Evolutionary conservation across 2,113 vertebrate genomes (phyloP).

Genomic region (Solea senegalensis): DNA sequence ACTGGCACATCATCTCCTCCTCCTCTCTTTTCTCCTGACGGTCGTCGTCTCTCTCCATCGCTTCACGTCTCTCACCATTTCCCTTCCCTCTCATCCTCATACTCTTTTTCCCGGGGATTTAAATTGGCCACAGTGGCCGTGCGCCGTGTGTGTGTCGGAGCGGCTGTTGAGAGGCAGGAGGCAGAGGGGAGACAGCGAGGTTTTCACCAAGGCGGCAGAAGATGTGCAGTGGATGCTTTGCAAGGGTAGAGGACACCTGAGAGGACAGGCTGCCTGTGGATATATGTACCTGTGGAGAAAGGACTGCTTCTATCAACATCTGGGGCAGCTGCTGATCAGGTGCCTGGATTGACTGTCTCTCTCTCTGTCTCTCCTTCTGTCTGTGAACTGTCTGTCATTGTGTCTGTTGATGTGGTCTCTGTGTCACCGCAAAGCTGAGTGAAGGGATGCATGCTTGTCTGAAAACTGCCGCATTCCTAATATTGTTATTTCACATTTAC

Average conservation of each 20-base stretch:
- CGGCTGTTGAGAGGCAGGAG: slow-evolving; percentile 42
- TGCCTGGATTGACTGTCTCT: slow-evolving; percentile 53
- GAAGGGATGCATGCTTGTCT: slow-evolving; percentile 24
- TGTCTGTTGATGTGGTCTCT: slow-evolving; percentile 37
- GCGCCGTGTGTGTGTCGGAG: slow-evolving; percentile 33
- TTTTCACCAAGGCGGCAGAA: slow-evolving; percentile 50
- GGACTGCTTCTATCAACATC: slow-evolving; percentile 55
- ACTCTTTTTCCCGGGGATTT: slow-evolving; percentile 61
- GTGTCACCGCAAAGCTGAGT: slow-evolving; percentile 33
- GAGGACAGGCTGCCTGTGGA: slow-evolving; percentile 75
- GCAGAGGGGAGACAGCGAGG: slow-evolving; percentile 48
- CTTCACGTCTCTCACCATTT: slow-evolving; percentile 52
- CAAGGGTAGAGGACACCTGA: slow-evolving; percentile 73
- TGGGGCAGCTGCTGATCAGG: slow-evolving; percentile 72
- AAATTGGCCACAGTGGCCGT: slow-evolving; percentile 62
- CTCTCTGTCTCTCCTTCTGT: neutral
- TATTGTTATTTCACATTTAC: slow-evolving; percentile 37
- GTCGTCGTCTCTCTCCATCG: slow-evolving; percentile 70
- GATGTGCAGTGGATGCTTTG: slow-evolving; percentile 63
- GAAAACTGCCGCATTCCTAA: slow-evolving; percentile 24
- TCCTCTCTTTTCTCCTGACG: slow-evolving; percentile 74
- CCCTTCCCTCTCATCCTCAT: slow-evolving; percentile 56
- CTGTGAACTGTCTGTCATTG: slow-evolving; percentile 19
- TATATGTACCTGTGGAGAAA: slow-evolving; percentile 65
- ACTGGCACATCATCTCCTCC: slow-evolving; percentile 76